Base-by-base conservation (phyloP, 2,113 vertebrate species). In the Phyllostomus discolor region DNA sequence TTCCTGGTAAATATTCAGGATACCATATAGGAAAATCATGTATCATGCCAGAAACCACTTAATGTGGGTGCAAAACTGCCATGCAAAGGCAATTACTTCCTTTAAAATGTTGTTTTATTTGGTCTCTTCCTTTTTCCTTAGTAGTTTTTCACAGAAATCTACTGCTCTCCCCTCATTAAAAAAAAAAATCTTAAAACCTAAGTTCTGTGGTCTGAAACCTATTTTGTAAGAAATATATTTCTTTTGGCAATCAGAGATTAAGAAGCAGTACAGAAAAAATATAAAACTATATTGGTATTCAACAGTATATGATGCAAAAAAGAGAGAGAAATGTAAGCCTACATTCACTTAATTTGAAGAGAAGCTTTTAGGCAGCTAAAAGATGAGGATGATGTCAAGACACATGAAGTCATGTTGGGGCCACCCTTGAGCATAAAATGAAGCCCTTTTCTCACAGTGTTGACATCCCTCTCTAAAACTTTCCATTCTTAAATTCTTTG, bases 181-280 rank as follows among this genome's bases (percentile, higher is more conserved):
- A 59, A 54, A 84, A 54, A 64, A 64, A 62, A 88, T 57, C 95
- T 88, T 69, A 66, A 95, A 83, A 76, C 26, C 10, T 87, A 95
- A 97, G 57, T 88, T 80, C 91, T 97, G 81, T 97, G 97, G 92
- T 97, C 98, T 97, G 57, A 97, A 67, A 66, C 20, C n/a, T 41
- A 41, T 59, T 12, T 35, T 24, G 33, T 75, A 94, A 98, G 93
- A 83, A 48, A 52, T n/a, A 93, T 82, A 96, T 97, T 93, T 97
- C 95, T 87, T 96, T 64, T 0, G 0, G 54, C 93, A 96, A 94
- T 97, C 95, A 93, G 87, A 95, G 46, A 97, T 95, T 96, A 90
- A 92, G 89, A 97, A 97, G 73, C 5, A 50, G 17, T 62, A 31
- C n/a, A 70, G 82, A 80, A 94, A 86, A 96, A 97, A 35, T 88